Evolutionary conservation across 2,888 invertebrate genomes (phyloP).

Genomic region (Oegoconia quadripuncta): DNA sequence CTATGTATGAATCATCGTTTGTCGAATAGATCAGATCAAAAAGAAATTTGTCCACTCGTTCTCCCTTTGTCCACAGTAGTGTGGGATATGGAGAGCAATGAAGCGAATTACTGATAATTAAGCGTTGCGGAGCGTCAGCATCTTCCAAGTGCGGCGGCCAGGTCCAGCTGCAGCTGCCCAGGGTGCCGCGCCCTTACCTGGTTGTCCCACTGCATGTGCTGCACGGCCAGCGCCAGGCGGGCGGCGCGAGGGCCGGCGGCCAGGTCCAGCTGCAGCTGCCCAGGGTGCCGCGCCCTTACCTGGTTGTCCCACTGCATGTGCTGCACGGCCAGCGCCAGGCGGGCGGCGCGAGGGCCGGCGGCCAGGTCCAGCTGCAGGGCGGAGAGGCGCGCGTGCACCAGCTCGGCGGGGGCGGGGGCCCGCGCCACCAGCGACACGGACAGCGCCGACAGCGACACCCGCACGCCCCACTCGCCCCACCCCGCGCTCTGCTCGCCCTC

Average conservation of each 20-base stretch:
- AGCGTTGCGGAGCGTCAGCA: too few species aligned
- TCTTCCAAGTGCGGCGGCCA: too few species aligned
- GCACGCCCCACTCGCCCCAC: constrained; percentile 80
- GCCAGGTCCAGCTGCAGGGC: constrained; percentile 81
- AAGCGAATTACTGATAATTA: too few species aligned
- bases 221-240: constrained; percentile 84
- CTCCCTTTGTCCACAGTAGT: neutral
- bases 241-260: constrained; percentile 56
- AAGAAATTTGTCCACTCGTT: neutral
- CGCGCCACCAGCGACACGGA: constrained; percentile 89
- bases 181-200: constrained; percentile 80
- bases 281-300: constrained; percentile 35
- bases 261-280: constrained; percentile 53
- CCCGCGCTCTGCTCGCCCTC: constrained; percentile 21
- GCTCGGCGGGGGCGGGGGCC: constrained; percentile 85
- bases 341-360: constrained; percentile 53
- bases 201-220: constrained; percentile 92
- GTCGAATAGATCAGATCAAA: too few species aligned
- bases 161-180: too few species aligned
- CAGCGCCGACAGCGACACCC: constrained; percentile 81
- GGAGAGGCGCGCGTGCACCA: constrained; percentile 85
- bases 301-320: constrained; percentile 94
- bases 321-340: constrained; percentile 85
- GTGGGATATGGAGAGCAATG: too few species aligned
- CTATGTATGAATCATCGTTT: too few species aligned